A percentile compares a stretch with the other conserved stretches of the same genome.
Conservation (phyloP, 2,888 invertebrate species). For the Melieria picta region DNA sequence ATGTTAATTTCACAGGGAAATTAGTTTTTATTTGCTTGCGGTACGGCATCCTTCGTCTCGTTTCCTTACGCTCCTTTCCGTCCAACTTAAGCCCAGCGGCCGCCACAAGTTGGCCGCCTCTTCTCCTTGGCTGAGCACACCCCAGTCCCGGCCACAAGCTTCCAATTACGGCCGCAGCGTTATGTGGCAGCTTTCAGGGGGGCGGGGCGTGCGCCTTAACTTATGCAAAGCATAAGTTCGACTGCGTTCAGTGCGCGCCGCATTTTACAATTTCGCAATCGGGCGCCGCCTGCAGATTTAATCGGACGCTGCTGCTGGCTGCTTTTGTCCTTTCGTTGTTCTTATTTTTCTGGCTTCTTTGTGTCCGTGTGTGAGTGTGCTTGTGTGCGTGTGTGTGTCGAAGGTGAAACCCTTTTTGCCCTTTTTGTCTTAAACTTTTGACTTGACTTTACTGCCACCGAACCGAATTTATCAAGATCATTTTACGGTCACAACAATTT, state of each 20-base stretch:
- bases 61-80: no score
- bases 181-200: no score
- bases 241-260: neutral
- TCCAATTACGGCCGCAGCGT: no score
- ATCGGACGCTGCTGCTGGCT: neutral
- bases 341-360: neutral
- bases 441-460: neutral
- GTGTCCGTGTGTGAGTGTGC: neutral
- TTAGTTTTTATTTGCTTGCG: neutral
- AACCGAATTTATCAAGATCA: slow-evolving; percentile 34
- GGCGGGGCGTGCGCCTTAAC: neutral
- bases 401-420: neutral
- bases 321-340: neutral
- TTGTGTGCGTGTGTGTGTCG: no score
- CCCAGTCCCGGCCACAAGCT: no score
- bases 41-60: neutral
- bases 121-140: no score
- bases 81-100: no score
- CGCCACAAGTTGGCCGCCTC: no score
- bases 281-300: neutral
- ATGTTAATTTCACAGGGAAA: neutral
- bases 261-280: neutral
- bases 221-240: slow-evolving; percentile 3
- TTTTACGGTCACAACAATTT: slow-evolving; percentile 33
- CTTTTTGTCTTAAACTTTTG: neutral